phyloP scores from a whole-genome alignment of 2,797 vertebrate species.

The Myoxocephalus aenaeus region DNA sequence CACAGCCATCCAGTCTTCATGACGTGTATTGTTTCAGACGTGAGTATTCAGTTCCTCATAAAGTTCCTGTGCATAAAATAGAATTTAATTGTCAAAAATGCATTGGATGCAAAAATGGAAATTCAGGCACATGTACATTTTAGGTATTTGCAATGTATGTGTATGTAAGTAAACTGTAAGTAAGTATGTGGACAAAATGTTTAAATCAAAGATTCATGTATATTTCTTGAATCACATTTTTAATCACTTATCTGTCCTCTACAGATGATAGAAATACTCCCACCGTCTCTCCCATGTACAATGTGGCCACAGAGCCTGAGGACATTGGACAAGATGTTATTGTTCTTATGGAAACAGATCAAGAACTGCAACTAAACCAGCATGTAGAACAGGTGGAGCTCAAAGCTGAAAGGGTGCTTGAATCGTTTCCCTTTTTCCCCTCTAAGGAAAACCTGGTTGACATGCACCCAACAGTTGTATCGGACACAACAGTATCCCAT shows the following conservation, averaged over 20 bases:
- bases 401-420: constrained; percentile 90
- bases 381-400: constrained; percentile 83
- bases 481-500: constrained; percentile 52
- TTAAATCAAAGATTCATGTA: neutral
- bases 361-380: constrained; percentile 86
- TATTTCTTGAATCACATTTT: neutral
- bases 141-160: neutral
- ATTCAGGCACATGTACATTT: neutral
- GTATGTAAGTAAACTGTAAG: neutral
- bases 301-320: constrained; percentile 77
- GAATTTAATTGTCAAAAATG: neutral
- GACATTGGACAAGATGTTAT: constrained; percentile 84
- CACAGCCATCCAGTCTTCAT: constrained; percentile 86
- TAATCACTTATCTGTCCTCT: constrained; percentile 18
- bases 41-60: constrained; percentile 58
- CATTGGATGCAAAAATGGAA: neutral
- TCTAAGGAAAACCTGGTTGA: constrained; percentile 47
- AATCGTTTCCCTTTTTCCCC: constrained; percentile 83
- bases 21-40: constrained; percentile 95
- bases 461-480: constrained; percentile 32
- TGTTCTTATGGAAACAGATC: constrained; percentile 85
- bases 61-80: neutral
- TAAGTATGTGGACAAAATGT: neutral
- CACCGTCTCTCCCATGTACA: constrained; percentile 74
- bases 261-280: constrained; percentile 70